Conservation (phyloP, 2,113 vertebrate genomes). For the Arvicanthis niloticus region DNA sequence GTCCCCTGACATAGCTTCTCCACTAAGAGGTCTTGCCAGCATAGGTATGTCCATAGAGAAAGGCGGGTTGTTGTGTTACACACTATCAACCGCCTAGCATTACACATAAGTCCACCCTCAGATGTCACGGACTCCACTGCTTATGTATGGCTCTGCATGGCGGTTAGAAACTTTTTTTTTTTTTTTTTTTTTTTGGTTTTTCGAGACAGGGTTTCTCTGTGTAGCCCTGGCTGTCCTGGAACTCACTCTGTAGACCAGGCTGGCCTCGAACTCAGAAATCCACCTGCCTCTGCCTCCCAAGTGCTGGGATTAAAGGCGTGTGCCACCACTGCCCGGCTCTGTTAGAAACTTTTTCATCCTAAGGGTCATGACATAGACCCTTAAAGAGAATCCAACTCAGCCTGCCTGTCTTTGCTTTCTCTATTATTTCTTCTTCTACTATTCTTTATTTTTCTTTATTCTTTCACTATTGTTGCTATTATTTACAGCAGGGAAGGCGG, state of each 20-base stretch:
- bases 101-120: not conserved
- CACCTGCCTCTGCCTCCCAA: too few relatives aligned
- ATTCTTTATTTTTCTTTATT: not conserved
- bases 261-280: too few relatives aligned
- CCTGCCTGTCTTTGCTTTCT: not conserved
- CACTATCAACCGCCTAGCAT: not conserved
- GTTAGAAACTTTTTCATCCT: not conserved
- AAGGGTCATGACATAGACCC: not conserved
- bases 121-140: not conserved
- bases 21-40: slow-evolving; percentile 86
- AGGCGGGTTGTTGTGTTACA: not conserved
- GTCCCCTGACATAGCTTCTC: slow-evolving; percentile 84
- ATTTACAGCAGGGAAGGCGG: not conserved
- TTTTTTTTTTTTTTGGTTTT: too few relatives aligned
- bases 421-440: not conserved
- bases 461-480: not conserved
- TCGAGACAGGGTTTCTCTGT: too few relatives aligned
- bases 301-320: too few relatives aligned
- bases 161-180: not conserved
- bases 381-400: not conserved
- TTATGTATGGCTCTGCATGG: not conserved
- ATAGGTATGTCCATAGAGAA: slow-evolving; percentile 47
- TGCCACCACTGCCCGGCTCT: too few relatives aligned
- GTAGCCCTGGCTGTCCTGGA: too few relatives aligned
- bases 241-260: too few relatives aligned